phyloP scores from a whole-genome alignment of 2,888 invertebrate genomes.

The Sepioteuthis lessoniana region DNA sequence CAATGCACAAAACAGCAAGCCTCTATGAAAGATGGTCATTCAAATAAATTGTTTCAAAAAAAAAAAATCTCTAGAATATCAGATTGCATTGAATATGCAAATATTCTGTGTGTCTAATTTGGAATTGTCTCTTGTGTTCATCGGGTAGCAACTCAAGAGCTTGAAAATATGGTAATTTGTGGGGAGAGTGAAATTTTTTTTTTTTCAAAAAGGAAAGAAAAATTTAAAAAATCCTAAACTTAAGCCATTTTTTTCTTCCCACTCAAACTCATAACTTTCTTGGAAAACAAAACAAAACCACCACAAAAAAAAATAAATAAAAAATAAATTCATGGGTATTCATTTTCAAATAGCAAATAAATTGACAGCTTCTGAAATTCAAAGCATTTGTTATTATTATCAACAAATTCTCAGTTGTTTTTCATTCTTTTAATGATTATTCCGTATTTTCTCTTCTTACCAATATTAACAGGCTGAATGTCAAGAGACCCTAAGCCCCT shows the following conservation, averaged over 20 bases:
- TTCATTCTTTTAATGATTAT: neutral
- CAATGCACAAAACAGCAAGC: neutral
- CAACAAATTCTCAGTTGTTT: too few species aligned
- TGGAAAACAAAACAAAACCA: neutral
- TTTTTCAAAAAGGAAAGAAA: too few species aligned
- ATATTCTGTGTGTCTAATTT: neutral
- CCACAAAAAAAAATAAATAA: too few species aligned
- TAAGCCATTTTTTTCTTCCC: neutral
- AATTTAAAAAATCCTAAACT: neutral
- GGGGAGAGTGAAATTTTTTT: neutral
- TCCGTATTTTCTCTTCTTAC: neutral
- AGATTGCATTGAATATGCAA: neutral
- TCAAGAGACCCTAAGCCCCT: too few species aligned
- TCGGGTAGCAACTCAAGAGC: neutral
- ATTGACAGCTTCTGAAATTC: neutral
- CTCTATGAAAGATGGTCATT: neutral
- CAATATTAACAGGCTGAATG: neutral
- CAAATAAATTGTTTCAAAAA: neutral
- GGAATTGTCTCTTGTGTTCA: neutral
- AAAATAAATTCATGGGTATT: neutral
- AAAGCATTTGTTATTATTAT: conserved; percentile 33
- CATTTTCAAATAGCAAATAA: neutral
- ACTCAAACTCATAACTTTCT: neutral
- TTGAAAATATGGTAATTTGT: neutral
- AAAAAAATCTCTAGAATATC: neutral